Evolutionary conservation across 2,113 vertebrate species (phyloP), one percentile per base, ranked within the genome.

Genomic region (Eolophus roseicapilla): DNA sequence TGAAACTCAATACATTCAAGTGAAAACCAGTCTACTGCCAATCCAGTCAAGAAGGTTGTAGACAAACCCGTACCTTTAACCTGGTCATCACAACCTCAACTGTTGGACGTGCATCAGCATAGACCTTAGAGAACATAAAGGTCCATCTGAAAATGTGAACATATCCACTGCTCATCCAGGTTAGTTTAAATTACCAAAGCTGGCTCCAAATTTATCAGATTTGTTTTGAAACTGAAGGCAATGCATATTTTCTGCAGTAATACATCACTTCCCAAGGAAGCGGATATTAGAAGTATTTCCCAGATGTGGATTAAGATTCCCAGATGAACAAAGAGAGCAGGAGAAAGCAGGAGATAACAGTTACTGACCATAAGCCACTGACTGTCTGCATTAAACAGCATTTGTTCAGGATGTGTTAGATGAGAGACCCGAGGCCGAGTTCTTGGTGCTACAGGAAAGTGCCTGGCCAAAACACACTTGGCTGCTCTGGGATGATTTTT

Each of bases 321-420:
- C 65, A 86, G 52, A 60, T 41, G 16, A 88, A 62, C 0, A 57
- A 46, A 71, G 28, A 55, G n/a, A 79, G 37, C 17, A 85, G 28
- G 31, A 9, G 1, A 82, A 82, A 90, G 63, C 0, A 0, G 47
- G 31, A 90, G 44, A 39, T 31, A 55, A 0, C 0, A 27, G 28
- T 29, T 88, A 41, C 63, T 25, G 21, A 69, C 18, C 57, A 64
- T 80, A 82, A 85, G 57, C 29, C 8, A 3, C 27, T 64, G 43
- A 67, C 3, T 21, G 27, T 4, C 52, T 44, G 44, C 39, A 57
- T 67, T 62, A 60, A 79, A 60, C 20, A 73, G 17, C n/a, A 43
- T 78, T 79, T 82, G 52, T 60, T 39, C 52, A 85, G 65, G 39
- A 70, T 27, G 43, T 19, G 27, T 9, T 71, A 70, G n/a, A 60